phyloP scores from a whole-genome alignment of 92 coral and sea anemone species.

The Phenganax subtilis region DNA sequence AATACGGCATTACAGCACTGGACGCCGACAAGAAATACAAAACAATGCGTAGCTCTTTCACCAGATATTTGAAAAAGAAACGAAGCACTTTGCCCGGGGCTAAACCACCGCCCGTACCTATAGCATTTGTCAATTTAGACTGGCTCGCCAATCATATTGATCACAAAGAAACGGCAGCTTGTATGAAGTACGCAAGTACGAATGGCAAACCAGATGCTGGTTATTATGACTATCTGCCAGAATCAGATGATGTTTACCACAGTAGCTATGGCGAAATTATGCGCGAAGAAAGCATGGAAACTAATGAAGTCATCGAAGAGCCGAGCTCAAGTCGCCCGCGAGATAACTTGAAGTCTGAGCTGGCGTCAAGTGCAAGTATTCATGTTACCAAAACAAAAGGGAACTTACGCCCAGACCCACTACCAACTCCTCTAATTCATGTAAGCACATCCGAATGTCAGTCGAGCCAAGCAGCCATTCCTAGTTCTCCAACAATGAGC shows the following conservation, averaged over 20 bases:
- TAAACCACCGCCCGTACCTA: constrained; percentile 13
- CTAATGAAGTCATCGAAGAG: constrained; percentile 1
- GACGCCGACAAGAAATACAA: constrained; percentile 39
- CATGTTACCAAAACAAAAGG: neutral
- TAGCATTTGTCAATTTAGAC: constrained; percentile 31
- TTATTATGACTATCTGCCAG: constrained; percentile 11
- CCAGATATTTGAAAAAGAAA: constrained; percentile 28
- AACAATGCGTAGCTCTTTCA: constrained; percentile 35
- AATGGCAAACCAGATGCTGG: neutral
- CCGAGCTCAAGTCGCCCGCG: constrained; percentile 22
- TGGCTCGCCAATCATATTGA: constrained; percentile 41
- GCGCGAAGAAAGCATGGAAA: constrained; percentile 8
- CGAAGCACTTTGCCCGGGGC: constrained; percentile 22
- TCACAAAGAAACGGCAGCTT: constrained; percentile 29
- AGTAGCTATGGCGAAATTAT: constrained; percentile 33
- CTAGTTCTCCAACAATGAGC: neutral
- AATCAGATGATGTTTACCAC: constrained; percentile 23
- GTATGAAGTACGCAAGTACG: neutral
- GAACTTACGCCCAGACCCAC: constrained; percentile 11
- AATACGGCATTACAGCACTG: constrained; percentile 15
- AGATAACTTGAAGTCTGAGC: neutral
- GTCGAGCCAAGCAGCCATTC: neutral
- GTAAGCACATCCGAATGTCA: constrained; percentile 1
- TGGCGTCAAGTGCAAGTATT: neutral
- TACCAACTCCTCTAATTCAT: constrained; percentile 10